Evolutionary conservation across 2,113 vertebrate genomes (phyloP).

Genomic region (Beaufortia kweichowensis): DNA sequence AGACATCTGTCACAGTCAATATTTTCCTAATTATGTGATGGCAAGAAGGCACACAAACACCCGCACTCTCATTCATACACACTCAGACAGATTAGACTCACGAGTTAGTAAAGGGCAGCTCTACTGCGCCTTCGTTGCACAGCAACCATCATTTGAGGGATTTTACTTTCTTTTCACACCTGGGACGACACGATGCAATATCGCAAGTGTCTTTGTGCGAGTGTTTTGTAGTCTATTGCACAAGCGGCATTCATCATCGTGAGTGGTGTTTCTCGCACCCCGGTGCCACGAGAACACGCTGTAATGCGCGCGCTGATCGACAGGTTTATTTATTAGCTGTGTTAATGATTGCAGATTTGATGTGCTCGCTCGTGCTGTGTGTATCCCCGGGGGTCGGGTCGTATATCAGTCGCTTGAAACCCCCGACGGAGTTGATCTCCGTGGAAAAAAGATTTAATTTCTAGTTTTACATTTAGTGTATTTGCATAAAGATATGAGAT

Average conservation of each 20-base stretch:
- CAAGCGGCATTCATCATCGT: constrained; percentile 39
- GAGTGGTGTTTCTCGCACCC: constrained; percentile 46
- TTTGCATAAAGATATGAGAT: constrained; percentile 26
- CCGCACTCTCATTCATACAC: background rate
- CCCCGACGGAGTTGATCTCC: constrained; percentile 24
- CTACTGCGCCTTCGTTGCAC: constrained; percentile 1
- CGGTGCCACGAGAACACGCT: constrained; percentile 46
- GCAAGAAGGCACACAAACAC: constrained; percentile 2
- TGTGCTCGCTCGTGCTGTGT: constrained; percentile 43
- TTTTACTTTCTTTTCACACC: constrained; percentile 25
- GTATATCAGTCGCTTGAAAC: constrained; percentile 27
- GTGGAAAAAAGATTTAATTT: constrained; percentile 29
- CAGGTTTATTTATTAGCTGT: constrained; percentile 60
- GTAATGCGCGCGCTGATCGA: constrained; percentile 51
- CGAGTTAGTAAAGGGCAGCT: constrained; percentile 24
- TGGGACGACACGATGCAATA: constrained; percentile 32
- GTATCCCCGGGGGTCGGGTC: constrained; percentile 47
- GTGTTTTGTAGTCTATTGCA: constrained; percentile 17
- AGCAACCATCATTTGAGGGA: constrained; percentile 31
- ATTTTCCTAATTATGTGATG: constrained; percentile 27
- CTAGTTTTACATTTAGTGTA: background rate
- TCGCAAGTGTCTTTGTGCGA: constrained; percentile 14
- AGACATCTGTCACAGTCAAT: constrained; percentile 53
- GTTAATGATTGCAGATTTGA: constrained; percentile 61
- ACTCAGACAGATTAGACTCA: constrained; percentile 3